phyloP scores from a whole-genome alignment of 2,113 vertebrate species.

The Pseudopodoces humilis region DNA sequence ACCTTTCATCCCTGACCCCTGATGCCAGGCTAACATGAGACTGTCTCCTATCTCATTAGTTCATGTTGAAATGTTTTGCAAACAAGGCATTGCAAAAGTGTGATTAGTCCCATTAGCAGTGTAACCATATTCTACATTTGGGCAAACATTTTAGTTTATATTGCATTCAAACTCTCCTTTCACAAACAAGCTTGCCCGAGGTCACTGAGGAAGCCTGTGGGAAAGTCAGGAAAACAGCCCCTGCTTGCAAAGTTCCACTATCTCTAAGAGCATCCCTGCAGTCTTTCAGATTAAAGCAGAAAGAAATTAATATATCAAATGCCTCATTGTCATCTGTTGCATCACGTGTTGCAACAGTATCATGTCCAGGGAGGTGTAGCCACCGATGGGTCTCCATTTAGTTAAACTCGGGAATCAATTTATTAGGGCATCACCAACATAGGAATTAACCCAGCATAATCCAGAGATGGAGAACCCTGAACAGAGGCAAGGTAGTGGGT shows the following conservation, averaged over 20 bases:
- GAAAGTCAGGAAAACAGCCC: not conserved
- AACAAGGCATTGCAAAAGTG: not conserved
- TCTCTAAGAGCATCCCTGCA: not conserved
- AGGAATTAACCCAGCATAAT: too few species aligned
- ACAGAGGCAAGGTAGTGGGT: too few species aligned
- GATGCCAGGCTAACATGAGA: not conserved
- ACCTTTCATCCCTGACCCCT: not conserved
- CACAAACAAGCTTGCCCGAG: not conserved
- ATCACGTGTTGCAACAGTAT: too few species aligned
- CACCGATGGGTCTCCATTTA: too few species aligned
- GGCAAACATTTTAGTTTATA: not conserved
- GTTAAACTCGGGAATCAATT: too few species aligned
- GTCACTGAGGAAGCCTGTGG: not conserved
- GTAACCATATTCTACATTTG: not conserved
- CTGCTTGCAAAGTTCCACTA: not conserved
- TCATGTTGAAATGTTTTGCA: not conserved
- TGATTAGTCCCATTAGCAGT: not conserved
- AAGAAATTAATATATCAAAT: not conserved
- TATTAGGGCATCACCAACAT: too few species aligned
- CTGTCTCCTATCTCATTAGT: not conserved
- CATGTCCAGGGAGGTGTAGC: too few species aligned
- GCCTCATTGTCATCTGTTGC: not conserved
- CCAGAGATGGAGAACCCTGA: too few species aligned
- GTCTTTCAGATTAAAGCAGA: not conserved
- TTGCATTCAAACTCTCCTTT: slow-evolving; percentile 26